Percentiles rank a stretch among this genome's conserved stretches.
These are phyloP conservation scores for Parnassius mnemosyne DNA, from an alignment of 2,888 invertebrate species.

Conservation along the genomic window DNA sequence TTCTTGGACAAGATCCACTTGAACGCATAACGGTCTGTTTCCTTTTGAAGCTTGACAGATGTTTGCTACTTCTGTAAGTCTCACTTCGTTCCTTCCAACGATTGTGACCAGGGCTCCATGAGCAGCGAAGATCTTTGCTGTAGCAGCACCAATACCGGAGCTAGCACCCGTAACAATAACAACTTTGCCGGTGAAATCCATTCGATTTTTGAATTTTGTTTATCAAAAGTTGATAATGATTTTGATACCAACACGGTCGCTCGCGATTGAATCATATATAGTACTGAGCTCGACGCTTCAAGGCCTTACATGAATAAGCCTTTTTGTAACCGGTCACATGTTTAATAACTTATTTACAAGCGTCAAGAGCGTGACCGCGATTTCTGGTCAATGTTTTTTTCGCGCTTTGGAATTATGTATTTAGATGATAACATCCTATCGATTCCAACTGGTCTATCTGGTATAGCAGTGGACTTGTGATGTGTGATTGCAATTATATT, in stretches of 20 bases:
- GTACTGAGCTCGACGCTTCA: slow-evolving; percentile 4
- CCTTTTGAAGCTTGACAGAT: slow-evolving; percentile 44
- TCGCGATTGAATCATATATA: background rate
- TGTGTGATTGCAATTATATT: too few relatives aligned
- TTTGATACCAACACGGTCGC: background rate
- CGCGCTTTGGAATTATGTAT: too few relatives aligned
- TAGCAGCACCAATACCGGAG: slow-evolving; percentile 60
- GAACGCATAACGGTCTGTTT: slow-evolving; percentile 46
- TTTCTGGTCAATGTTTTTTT: background rate
- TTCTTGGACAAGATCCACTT: slow-evolving; percentile 47
- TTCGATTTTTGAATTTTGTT: slow-evolving; percentile 23
- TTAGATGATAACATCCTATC: too few relatives aligned
- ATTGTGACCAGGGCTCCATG: slow-evolving; percentile 49
- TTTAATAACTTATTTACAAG: background rate
- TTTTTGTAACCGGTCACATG: slow-evolving; percentile 1
- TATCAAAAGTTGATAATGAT: background rate
- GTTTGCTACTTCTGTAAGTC: slow-evolving; percentile 45
- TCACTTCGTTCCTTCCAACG: slow-evolving; percentile 52
- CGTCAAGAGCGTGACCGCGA: slow-evolving; percentile 9
- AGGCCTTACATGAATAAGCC: slow-evolving; percentile 5
- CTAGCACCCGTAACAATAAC: slow-evolving; percentile 59
- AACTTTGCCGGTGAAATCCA: slow-evolving; percentile 55
- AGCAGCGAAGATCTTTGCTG: slow-evolving; percentile 52
- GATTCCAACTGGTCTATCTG: too few relatives aligned
- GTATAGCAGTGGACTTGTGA: too few relatives aligned